Conservation (phyloP, 2,113 vertebrate species). For the Apeltes quadracus region DNA sequence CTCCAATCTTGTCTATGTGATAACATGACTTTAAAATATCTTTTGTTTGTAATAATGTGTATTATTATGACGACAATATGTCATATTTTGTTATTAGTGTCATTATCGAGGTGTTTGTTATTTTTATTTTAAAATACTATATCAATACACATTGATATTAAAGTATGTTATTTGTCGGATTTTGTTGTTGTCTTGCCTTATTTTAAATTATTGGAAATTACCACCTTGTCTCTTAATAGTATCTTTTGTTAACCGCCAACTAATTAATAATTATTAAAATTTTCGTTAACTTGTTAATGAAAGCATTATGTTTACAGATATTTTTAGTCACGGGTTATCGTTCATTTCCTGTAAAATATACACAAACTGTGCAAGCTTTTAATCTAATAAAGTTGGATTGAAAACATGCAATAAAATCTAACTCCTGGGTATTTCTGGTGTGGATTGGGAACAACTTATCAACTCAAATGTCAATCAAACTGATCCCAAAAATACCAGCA, state of each 20-base stretch:
- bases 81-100: not conserved
- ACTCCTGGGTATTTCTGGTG: constrained; percentile 32
- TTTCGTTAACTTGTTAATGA: not conserved
- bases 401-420: too few relatives aligned
- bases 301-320: not conserved
- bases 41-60: not conserved
- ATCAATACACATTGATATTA: not conserved
- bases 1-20: not conserved
- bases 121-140: not conserved
- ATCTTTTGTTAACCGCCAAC: not conserved
- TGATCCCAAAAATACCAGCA: constrained; percentile 3
- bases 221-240: too few relatives aligned
- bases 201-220: not conserved
- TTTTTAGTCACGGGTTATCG: not conserved
- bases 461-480: not conserved
- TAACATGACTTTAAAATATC: too few relatives aligned
- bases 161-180: not conserved
- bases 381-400: not conserved
- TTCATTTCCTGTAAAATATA: not conserved
- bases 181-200: not conserved
- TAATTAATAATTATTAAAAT: not conserved
- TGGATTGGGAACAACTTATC: not conserved
- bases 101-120: not conserved
- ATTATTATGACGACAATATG: not conserved
- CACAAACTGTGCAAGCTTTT: not conserved